Evolutionary conservation across 1,140 invertebrate genomes (phyloP).

Genomic region (Dryas iulia): DNA sequence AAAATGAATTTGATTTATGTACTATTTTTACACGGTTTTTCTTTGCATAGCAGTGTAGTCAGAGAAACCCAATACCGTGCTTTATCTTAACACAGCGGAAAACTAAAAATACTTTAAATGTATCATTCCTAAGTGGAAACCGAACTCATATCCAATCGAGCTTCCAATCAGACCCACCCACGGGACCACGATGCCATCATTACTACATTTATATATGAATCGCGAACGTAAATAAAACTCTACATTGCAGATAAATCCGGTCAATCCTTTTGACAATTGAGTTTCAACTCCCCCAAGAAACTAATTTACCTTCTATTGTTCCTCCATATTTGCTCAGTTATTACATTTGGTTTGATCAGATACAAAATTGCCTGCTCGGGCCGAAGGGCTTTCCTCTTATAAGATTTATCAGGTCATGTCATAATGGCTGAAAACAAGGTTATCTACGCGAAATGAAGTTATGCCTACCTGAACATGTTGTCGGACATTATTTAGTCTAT

Average conservation of each 20-base stretch:
- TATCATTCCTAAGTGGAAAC: too few relatives aligned
- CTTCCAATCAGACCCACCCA: too few relatives aligned
- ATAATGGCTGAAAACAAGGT: constrained; percentile 35
- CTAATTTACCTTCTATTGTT: constrained; percentile 71
- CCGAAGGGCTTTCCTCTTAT: constrained; percentile 47
- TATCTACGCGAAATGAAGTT: constrained; percentile 33
- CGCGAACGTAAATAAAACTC: background rate
- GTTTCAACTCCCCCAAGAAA: constrained; percentile 57
- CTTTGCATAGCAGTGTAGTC: too few relatives aligned
- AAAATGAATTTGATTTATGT: too few relatives aligned
- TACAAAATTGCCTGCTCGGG: constrained; percentile 56
- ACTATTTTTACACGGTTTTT: too few relatives aligned
- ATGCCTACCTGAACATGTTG: constrained; percentile 1
- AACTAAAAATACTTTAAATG: too few relatives aligned
- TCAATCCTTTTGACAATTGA: constrained; percentile 56
- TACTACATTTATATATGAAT: background rate
- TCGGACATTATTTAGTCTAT: background rate
- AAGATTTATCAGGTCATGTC: constrained; percentile 45
- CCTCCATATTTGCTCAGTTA: constrained; percentile 68
- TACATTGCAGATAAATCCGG: constrained; percentile 11
- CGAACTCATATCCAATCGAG: too few relatives aligned
- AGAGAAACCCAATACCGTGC: too few relatives aligned
- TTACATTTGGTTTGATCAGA: constrained; percentile 69
- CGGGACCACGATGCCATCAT: too few relatives aligned
- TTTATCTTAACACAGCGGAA: too few relatives aligned